Percentiles rank a stretch among this genome's conserved stretches.
phyloP scores from a whole-genome alignment of 2,113 vertebrate species.

The Sardina pilchardus region DNA sequence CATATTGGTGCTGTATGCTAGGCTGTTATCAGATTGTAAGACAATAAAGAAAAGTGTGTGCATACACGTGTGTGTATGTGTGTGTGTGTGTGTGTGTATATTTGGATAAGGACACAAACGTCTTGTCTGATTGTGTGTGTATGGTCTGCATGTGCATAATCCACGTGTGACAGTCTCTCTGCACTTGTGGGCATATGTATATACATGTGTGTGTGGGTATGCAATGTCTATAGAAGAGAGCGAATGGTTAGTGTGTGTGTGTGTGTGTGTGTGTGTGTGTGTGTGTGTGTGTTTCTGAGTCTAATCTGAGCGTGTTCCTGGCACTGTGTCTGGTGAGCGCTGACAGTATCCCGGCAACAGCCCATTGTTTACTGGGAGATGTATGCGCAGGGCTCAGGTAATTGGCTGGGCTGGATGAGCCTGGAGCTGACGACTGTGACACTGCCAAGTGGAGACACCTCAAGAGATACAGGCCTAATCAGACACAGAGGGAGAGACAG shows the following conservation, averaged over 20 bases:
- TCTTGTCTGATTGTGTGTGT: too few relatives aligned
- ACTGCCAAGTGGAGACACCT: conserved; percentile 13
- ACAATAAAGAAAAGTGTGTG: too few relatives aligned
- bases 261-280: not conserved
- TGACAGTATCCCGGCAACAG: conserved; percentile 11
- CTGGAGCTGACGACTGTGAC: conserved; percentile 9
- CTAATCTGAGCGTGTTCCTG: conserved; percentile 14
- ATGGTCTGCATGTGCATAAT: too few relatives aligned
- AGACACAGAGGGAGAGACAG: not conserved
- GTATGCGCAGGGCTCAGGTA: not conserved
- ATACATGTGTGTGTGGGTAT: not conserved
- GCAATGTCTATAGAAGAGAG: not conserved
- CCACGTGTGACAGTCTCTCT: too few relatives aligned
- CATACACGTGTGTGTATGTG: not conserved
- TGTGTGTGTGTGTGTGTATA: not conserved
- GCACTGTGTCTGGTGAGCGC: not conserved
- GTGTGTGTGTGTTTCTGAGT: not conserved
- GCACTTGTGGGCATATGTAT: too few relatives aligned
- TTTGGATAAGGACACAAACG: too few relatives aligned
- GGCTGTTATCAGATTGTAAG: too few relatives aligned
- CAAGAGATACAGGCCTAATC: not conserved
- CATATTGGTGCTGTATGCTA: not conserved
- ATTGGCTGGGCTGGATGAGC: conserved; percentile 13
- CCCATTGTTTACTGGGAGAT: conserved; percentile 8
- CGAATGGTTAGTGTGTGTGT: not conserved